Evolutionary conservation across 2,113 vertebrate species (phyloP).

Genomic region (Sinocyclocheilus grahami): DNA sequence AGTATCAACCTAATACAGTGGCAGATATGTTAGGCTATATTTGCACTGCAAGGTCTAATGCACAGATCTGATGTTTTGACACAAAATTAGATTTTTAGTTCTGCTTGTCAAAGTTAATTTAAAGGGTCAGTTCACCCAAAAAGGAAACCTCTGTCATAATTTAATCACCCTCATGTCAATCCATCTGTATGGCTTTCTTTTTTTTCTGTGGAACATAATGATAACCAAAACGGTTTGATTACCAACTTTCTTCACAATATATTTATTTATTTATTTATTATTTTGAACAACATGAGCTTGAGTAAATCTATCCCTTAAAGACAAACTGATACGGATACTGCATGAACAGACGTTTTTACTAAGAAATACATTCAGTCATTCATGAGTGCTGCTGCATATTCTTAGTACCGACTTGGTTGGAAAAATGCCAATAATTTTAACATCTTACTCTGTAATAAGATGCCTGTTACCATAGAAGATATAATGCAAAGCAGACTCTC

Average conservation of each 20-base stretch:
- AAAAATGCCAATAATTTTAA: background rate
- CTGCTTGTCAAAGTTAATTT: background rate
- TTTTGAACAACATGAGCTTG: background rate
- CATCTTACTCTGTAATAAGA: conserved; percentile 14
- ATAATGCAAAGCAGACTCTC: conserved; percentile 26
- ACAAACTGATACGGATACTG: background rate
- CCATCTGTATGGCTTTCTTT: background rate
- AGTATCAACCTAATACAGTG: background rate
- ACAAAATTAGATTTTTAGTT: background rate
- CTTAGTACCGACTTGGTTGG: background rate
- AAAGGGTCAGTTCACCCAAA: background rate
- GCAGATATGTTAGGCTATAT: background rate
- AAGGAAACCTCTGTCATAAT: background rate
- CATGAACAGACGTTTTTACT: background rate
- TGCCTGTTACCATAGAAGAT: conserved; percentile 26
- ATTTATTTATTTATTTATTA: no score
- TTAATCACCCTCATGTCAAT: background rate
- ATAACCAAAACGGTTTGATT: background rate
- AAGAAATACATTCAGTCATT: background rate
- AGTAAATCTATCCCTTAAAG: background rate
- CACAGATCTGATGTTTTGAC: background rate
- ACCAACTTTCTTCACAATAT: background rate
- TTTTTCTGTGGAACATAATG: background rate
- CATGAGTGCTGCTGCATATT: background rate
- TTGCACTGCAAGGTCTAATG: background rate